Evolutionary conservation across 2,797 vertebrate species (phyloP).

Genomic region (Poecilia velifera): DNA sequence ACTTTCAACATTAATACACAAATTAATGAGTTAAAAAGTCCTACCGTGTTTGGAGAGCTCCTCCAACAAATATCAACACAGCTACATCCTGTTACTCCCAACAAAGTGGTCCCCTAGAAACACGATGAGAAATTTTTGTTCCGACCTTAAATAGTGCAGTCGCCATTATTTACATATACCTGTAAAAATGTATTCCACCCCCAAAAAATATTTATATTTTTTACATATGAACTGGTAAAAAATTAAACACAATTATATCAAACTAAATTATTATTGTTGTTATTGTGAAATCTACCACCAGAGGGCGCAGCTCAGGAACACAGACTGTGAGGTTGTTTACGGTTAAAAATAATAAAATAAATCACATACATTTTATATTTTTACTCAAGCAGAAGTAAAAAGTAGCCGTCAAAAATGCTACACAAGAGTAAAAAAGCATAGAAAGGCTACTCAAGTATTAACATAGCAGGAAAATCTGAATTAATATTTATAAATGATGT

Average conservation of each 20-base stretch:
- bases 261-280: not conserved
- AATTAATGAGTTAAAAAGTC: not conserved
- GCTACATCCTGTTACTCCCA: constrained; percentile 1
- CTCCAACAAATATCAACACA: not conserved
- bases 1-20: not conserved
- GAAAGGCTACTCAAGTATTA: no score
- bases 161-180: no score
- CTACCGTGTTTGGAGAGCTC: constrained; percentile 6
- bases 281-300: constrained; percentile 10
- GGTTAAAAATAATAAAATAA: no score
- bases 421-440: no score
- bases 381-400: no score
- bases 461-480: no score
- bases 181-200: not conserved
- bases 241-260: not conserved
- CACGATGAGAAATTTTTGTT: not conserved
- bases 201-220: not conserved
- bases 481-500: no score
- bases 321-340: constrained; percentile 30
- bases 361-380: no score
- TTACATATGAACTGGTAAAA: not conserved
- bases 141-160: not conserved
- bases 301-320: constrained; percentile 25
- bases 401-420: no score
- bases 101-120: constrained; percentile 18